Conservation (phyloP, 2,888 invertebrate species). For the Cremastinae sp. region DNA sequence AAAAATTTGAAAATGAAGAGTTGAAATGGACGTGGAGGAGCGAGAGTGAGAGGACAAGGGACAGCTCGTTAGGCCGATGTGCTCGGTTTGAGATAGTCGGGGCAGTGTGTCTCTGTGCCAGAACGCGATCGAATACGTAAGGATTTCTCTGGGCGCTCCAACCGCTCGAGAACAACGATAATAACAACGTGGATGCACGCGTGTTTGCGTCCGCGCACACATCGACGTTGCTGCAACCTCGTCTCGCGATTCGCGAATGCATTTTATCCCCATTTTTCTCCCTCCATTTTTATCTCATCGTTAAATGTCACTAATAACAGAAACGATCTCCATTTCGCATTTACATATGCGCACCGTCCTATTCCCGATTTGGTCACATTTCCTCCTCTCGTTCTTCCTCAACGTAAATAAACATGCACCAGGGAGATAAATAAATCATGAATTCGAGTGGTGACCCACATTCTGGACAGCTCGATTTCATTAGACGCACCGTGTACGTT, state of each 20-base stretch:
- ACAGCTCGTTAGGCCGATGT: conserved; percentile 68
- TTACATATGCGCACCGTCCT: conserved; percentile 72
- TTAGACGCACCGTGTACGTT: conserved; percentile 28
- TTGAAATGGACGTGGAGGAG: too few relatives aligned
- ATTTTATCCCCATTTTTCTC: conserved; percentile 64
- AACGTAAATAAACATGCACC: conserved; percentile 19
- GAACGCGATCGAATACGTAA: conserved; percentile 47
- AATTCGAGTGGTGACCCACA: conserved; percentile 69
- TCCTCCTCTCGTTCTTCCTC: conserved; percentile 49
- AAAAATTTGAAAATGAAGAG: too few relatives aligned
- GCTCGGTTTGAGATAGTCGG: conserved; percentile 45
- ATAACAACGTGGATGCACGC: conserved; percentile 11
- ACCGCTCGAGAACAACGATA: conserved; percentile 15
- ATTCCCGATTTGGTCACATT: conserved; percentile 53
- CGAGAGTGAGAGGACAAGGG: conserved; percentile 47
- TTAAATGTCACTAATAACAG: conserved; percentile 72
- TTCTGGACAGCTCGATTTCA: conserved; percentile 57
- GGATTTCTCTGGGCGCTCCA: conserved; percentile 21
- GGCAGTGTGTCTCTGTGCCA: conserved; percentile 62
- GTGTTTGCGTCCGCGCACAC: conserved; percentile 3
- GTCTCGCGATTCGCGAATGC: conserved; percentile 58
- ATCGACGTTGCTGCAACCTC: conserved; percentile 21
- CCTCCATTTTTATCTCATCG: conserved; percentile 58
- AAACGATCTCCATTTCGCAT: conserved; percentile 60
- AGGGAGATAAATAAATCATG: conserved; percentile 63